Conservation (phyloP, 1,140 invertebrate genomes). For the Lordiphosa collinella region DNA sequence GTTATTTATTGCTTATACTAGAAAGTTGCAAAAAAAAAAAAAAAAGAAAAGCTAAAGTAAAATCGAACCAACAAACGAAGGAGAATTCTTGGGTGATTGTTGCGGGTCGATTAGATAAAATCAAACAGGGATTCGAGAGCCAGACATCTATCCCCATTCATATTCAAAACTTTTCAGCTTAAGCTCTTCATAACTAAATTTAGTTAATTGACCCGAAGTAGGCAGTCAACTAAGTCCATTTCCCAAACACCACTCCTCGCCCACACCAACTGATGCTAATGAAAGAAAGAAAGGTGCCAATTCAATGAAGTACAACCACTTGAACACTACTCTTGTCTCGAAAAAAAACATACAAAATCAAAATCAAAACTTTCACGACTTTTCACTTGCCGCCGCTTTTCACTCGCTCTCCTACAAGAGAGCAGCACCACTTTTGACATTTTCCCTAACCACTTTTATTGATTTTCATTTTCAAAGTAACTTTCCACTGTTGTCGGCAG, state of each 20-base stretch:
- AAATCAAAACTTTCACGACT: not conserved
- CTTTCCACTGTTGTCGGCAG: conserved; percentile 37
- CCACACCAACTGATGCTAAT: too few relatives aligned
- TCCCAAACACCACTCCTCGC: too few relatives aligned
- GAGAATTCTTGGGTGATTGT: not conserved
- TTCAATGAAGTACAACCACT: too few relatives aligned
- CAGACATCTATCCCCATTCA: too few relatives aligned
- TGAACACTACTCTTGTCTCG: too few relatives aligned
- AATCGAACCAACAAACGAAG: conserved; percentile 61
- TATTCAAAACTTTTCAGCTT: too few relatives aligned
- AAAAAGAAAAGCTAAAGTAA: conserved; percentile 23
- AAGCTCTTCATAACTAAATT: not conserved
- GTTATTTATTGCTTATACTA: conserved; percentile 34
- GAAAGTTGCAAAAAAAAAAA: conserved; percentile 2
- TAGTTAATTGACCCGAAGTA: too few relatives aligned
- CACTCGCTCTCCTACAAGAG: not conserved
- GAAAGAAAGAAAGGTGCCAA: too few relatives aligned
- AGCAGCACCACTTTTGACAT: conserved; percentile 26
- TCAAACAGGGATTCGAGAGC: too few relatives aligned
- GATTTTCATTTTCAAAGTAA: conserved; percentile 6
- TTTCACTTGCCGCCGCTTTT: not conserved
- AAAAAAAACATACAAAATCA: too few relatives aligned
- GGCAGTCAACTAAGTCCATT: too few relatives aligned
- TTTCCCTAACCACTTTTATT: conserved; percentile 14
- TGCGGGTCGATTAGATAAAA: too few relatives aligned